Percentiles rank a stretch among this genome's conserved stretches.
Evolutionary conservation across 2,113 vertebrate species (phyloP).

Genomic region (Pycnonotus jocosus): DNA sequence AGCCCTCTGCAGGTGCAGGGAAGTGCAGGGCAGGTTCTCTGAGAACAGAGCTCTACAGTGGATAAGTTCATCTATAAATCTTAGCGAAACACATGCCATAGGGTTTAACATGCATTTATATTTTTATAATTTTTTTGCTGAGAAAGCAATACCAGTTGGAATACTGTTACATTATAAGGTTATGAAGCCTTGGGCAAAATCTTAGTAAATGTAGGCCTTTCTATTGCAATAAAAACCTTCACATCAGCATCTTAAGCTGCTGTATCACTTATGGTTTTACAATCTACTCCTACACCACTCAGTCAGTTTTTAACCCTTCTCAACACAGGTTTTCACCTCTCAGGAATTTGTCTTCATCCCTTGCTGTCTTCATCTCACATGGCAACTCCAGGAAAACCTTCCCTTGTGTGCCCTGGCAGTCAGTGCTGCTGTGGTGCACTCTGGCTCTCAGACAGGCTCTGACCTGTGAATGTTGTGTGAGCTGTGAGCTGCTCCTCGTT

Average conservation of each 20-base stretch:
- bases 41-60: background rate
- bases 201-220: background rate
- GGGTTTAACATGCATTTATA: background rate
- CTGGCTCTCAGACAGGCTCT: background rate
- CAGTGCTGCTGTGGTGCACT: background rate
- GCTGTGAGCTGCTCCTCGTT: background rate
- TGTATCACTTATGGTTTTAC: background rate
- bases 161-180: background rate
- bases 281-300: background rate
- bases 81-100: background rate
- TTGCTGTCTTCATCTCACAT: fast-evolving
- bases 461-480: background rate
- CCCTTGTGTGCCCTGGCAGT: background rate
- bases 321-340: background rate
- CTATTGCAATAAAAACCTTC: background rate
- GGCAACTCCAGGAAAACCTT: background rate
- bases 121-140: background rate
- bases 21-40: background rate
- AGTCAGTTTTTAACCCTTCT: background rate
- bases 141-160: background rate
- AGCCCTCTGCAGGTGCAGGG: conserved; percentile 46
- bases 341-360: background rate
- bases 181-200: background rate
- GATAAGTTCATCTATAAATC: background rate
- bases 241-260: background rate